Conservation (phyloP, 1,140 invertebrate genomes). For the Penaeus vannamei region DNA sequence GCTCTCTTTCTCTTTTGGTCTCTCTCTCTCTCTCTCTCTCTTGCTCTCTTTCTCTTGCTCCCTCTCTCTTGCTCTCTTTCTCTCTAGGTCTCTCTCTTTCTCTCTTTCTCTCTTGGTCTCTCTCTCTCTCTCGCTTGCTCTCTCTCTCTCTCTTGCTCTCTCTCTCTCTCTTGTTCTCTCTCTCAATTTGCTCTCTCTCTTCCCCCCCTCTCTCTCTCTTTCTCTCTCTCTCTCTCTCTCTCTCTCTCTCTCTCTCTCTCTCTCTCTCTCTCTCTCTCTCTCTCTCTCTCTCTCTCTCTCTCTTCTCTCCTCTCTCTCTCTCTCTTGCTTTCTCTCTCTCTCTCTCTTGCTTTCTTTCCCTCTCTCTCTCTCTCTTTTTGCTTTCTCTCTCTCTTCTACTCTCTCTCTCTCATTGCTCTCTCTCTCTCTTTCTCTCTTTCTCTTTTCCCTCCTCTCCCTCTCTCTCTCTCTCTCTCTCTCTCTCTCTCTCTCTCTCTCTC, state of each 20-base stretch:
- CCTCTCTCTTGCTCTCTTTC: not conserved
- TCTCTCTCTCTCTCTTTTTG: conserved; percentile 7
- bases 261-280: conserved; percentile 21
- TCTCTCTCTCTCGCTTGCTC: not conserved
- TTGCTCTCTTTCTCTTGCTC: not conserved
- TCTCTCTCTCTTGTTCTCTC: not conserved
- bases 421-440: conserved; percentile 10
- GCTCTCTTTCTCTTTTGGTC: no score
- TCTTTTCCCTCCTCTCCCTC: not conserved
- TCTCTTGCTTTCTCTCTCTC: conserved; percentile 4
- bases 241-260: not conserved
- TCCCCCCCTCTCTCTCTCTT: not conserved
- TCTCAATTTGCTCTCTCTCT: no score
- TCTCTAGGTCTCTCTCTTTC: conserved; percentile 2
- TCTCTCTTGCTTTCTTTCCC: not conserved
- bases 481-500: conserved; percentile 4
- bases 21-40: conserved; percentile 9
- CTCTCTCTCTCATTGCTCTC: conserved; percentile 17
- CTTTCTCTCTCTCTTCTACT: not conserved
- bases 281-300: not conserved
- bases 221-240: conserved; percentile 13
- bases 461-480: conserved; percentile 12
- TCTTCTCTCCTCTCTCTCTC: conserved; percentile 19
- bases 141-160: conserved; percentile 5
- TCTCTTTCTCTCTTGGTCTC: conserved; percentile 7